Base-by-base conservation (phyloP, 2,113 vertebrate genomes). In the Cyprinodon variegatus region DNA sequence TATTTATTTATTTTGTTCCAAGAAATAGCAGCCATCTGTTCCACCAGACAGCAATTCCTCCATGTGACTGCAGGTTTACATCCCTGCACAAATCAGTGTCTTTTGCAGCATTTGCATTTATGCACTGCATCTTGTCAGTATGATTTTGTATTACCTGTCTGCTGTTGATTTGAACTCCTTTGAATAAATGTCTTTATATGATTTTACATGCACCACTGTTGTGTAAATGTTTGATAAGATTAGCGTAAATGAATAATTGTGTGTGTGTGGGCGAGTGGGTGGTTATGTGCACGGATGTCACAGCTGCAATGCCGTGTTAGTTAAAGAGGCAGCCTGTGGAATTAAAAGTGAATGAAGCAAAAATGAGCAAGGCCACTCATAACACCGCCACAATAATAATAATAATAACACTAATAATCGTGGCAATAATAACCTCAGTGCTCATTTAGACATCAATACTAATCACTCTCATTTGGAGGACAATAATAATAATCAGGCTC, bases 361-460 rank as follows among this genome's bases (percentile, higher is more conserved):
- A 77, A 86, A 90, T 67, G 78, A 87, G 86, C 77, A 45, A 68
- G 77, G 76, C 77, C 77, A 36, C 79, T 86, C 88, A 83, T 89
- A 87, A 86, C 45, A 38, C 78, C 1, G 22, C 66, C 77, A 84
- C 69, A 75, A 92, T 76, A 91, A 91, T 88, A 90, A 89, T 86
- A 89, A 90, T 79, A 89, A 89, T 82, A 87, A 90, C 82, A 91
- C 91, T 90, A 84, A 90, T 89, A 85, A 90, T 92, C 83, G 74
- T 59, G 80, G 86, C 79, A 89, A 89, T 91, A 92, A 91, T 91
- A 89, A 90, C 86, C 92, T 69, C 86, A 66, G 77, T 38, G 86
- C 91, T 93, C 89, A 92, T 92, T 93, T 92, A 92, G 91, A 92
- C 92, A 93, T 93, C 92, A 93, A 90, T 92, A 92, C 91, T 93